phyloP scores from a whole-genome alignment of 2,113 vertebrate species.

The Noturus placidus region DNA sequence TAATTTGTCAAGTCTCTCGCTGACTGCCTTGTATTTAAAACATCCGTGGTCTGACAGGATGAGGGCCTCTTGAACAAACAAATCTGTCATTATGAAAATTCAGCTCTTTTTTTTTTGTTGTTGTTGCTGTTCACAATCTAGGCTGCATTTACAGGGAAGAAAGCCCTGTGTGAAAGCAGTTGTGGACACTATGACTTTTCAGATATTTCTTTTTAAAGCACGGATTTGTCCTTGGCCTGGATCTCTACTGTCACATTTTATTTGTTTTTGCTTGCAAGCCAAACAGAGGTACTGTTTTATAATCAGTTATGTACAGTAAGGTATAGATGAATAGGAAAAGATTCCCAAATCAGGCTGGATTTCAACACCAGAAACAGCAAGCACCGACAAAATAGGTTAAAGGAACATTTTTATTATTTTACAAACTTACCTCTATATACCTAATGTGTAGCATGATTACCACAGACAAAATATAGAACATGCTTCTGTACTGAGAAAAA shows the following conservation, averaged over 20 bases:
- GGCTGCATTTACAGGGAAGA: background rate
- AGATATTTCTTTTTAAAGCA: conserved; percentile 8
- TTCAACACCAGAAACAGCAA: background rate
- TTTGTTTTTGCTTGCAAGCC: background rate
- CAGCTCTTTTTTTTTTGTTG: background rate
- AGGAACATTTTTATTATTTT: background rate
- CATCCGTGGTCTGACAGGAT: conserved; percentile 34
- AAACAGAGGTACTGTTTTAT: background rate
- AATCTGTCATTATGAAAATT: conserved; percentile 40
- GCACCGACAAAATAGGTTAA: background rate
- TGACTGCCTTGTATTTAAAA: conserved; percentile 39
- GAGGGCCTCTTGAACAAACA: conserved; percentile 36
- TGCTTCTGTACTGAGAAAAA: too few species aligned
- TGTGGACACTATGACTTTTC: background rate
- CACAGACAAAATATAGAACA: too few species aligned
- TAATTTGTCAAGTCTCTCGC: conserved; percentile 43
- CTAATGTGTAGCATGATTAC: too few species aligned
- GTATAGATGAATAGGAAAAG: background rate
- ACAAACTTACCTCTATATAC: background rate
- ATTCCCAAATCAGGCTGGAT: background rate
- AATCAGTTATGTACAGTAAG: background rate
- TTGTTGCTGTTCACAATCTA: conserved; percentile 8
- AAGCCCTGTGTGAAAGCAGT: background rate
- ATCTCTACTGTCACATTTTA: conserved; percentile 21
- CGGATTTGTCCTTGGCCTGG: background rate